phyloP scores from a whole-genome alignment of 2,888 invertebrate species.

The Minunthozetes semirufus region DNA sequence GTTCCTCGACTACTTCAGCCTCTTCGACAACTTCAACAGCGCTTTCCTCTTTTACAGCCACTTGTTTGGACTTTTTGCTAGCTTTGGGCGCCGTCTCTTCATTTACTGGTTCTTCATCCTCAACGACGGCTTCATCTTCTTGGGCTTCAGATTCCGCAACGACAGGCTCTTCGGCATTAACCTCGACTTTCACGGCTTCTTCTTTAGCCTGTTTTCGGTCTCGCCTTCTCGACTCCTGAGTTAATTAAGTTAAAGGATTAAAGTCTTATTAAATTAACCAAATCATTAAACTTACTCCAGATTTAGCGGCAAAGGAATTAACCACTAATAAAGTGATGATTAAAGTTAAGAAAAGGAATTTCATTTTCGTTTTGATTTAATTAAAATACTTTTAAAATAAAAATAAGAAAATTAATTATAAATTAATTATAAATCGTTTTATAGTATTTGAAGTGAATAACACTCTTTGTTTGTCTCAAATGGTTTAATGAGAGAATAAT shows the following conservation, averaged over 20 bases:
- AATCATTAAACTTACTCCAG: not conserved
- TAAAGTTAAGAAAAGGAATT: not conserved
- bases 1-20: not conserved
- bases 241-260: not conserved
- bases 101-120: not conserved
- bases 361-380: not conserved
- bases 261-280: not conserved
- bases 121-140: not conserved
- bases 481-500: not conserved
- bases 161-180: not conserved
- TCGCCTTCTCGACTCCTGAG: not conserved
- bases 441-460: not conserved
- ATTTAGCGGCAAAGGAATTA: not conserved
- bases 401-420: not conserved
- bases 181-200: not conserved
- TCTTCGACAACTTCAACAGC: not conserved
- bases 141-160: not conserved
- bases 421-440: not conserved
- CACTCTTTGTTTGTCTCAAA: not conserved
- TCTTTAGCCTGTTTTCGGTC: constrained; percentile 6
- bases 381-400: not conserved
- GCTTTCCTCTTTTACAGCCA: not conserved
- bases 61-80: not conserved
- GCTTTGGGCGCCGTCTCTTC: not conserved
- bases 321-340: not conserved